A percentile compares a stretch with the other conserved stretches of the same genome.
Evolutionary conservation across 2,113 vertebrate genomes (phyloP).

Genomic region (Myodes glareolus): DNA sequence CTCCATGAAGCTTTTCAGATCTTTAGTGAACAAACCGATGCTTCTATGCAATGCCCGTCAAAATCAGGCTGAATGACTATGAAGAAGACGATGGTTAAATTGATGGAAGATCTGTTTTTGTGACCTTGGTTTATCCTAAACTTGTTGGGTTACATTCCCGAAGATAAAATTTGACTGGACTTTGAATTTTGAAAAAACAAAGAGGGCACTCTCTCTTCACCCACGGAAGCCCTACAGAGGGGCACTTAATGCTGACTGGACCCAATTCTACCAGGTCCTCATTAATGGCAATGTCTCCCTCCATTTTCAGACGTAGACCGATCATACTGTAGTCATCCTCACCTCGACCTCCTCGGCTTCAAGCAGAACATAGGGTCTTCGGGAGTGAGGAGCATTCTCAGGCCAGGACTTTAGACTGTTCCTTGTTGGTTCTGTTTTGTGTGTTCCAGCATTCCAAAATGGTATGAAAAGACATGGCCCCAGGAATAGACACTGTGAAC

Average conservation of each 20-base stretch:
- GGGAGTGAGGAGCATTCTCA: not conserved
- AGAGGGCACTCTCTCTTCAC: not conserved
- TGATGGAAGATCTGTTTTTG: not conserved
- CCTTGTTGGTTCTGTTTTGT: not conserved
- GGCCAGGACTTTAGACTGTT: not conserved
- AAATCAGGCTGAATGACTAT: not conserved
- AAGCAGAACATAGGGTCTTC: not conserved
- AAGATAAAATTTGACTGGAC: not conserved
- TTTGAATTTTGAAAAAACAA: not conserved
- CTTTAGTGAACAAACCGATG: not conserved
- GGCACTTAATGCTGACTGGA: not conserved
- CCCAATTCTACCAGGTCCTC: not conserved
- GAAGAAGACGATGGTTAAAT: not conserved
- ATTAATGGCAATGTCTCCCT: not conserved
- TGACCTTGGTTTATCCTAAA: not conserved
- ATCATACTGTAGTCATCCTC: not conserved
- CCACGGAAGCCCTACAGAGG: not conserved
- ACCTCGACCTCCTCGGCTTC: not conserved
- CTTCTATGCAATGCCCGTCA: not conserved
- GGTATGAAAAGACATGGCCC: too few relatives aligned
- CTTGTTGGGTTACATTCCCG: not conserved
- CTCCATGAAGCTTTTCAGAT: not conserved
- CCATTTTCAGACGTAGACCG: not conserved
- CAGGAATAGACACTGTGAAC: not conserved
- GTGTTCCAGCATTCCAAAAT: not conserved